These are phyloP conservation scores for Pygocentrus nattereri DNA, from an alignment of 2,797 vertebrate genomes.

Conservation along the genomic window DNA sequence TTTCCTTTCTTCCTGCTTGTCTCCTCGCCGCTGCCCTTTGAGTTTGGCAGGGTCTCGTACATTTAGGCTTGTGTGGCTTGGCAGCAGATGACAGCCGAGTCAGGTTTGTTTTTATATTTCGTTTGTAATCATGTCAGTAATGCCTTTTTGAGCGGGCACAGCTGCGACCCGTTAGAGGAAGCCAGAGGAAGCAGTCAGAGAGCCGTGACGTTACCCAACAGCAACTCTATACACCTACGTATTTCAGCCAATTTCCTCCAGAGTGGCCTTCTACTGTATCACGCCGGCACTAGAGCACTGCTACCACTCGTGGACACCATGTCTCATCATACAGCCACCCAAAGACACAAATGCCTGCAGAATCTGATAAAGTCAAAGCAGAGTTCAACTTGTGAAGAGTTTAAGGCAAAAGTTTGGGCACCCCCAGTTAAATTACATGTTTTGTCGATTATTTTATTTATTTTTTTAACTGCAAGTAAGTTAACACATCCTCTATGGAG, in stretches of 20 bases:
- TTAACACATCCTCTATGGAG: background rate
- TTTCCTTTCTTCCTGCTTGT: conserved; percentile 49
- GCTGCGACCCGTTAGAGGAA: conserved; percentile 73
- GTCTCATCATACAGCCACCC: conserved; percentile 10
- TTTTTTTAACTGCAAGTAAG: background rate
- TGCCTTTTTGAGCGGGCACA: conserved; percentile 73
- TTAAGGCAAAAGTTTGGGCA: background rate
- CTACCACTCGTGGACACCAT: background rate
- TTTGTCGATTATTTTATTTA: too few species aligned
- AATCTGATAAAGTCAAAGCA: too few species aligned
- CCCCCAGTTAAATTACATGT: background rate
- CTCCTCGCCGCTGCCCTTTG: conserved; percentile 63
- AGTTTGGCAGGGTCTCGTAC: conserved; percentile 65
- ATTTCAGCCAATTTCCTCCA: conserved; percentile 23
- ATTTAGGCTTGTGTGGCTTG: conserved; percentile 77
- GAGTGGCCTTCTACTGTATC: conserved; percentile 33
- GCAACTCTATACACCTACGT: conserved; percentile 60
- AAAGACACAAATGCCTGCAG: background rate
- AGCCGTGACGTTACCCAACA: conserved; percentile 67
- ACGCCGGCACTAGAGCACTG: background rate
- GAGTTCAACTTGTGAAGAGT: too few species aligned
- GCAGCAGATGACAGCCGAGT: conserved; percentile 64
- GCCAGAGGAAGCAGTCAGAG: conserved; percentile 74
- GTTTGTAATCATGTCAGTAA: conserved; percentile 72
- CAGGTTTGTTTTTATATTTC: conserved; percentile 66